Base-by-base conservation (phyloP, 2,888 invertebrate species). In the Stenotaenia linearis region DNA sequence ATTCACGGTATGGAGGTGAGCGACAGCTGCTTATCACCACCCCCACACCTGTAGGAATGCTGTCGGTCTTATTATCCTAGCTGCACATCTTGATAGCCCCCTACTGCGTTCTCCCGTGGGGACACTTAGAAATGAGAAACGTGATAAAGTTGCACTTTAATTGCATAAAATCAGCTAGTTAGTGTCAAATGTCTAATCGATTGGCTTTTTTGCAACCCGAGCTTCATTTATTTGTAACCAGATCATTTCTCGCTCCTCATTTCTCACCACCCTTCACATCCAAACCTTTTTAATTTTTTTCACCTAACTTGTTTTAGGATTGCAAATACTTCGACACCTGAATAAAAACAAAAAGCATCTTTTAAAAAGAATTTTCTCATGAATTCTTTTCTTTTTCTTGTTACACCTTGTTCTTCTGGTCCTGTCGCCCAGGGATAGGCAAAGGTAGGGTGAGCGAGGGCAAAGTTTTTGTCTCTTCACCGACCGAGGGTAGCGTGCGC, bases 41-140 rank as follows among this genome's bases (percentile, higher is more conserved):
- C 61, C 61, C 61, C 61, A 61, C 61, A 61, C 61, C 61, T 61
- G 61, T 61, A 61, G 61, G 61, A 61, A 61, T 61, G 61, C 61
- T 23, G 61, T 61, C 61, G 61, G 61, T 9, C 61, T 61, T 61
- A 61, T 61, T 61, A 23, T 61, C 9, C 61, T 6, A 25, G 61
- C 25, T 61, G 23, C 61, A 61, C 61, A 61, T 61, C 61, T 61
- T 61, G 61, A 61, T 61, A 61, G 15, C 61, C 61, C 61, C 61
- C 61, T 25, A 61, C 15, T 61, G 61, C 7, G 61, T 61, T 61
- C 61, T 61, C 61, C 61, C 28, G 61, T 61, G 7, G 61, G 28
- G 61, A 61, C 61, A 61, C 61, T 45, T 45, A 45, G 45, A 45
- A 45, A 18, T 18, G 45, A 61, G 23, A 61, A 61, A 61, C 61